These are phyloP conservation scores for Catharus fuscescens DNA, from an alignment of 2,113 vertebrate genomes.

Conservation along the genomic window DNA sequence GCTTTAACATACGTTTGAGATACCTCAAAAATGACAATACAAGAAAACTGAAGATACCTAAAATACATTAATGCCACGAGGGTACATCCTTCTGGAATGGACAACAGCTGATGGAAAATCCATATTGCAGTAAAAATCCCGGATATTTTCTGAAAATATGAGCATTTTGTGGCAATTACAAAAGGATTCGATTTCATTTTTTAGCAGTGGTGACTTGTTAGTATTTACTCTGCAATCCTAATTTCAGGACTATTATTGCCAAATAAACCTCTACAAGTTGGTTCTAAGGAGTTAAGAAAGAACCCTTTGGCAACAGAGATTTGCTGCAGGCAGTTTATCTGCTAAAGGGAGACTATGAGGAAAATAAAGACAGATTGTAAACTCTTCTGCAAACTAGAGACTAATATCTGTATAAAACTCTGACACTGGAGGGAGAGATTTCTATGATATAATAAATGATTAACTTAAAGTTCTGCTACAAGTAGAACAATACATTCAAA, in stretches of 20 bases:
- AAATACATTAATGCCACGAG: conserved; percentile 72
- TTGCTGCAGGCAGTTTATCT: conserved; percentile 32
- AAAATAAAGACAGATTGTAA: conserved; percentile 58
- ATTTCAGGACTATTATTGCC: conserved; percentile 26
- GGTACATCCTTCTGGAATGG: conserved; percentile 73
- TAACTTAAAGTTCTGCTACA: conserved; percentile 75
- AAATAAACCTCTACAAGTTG: background rate
- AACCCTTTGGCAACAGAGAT: conserved; percentile 61
- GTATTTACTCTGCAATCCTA: conserved; percentile 40
- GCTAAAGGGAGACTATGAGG: conserved; percentile 49
- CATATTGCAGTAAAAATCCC: background rate
- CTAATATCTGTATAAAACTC: conserved; percentile 71
- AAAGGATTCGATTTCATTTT: background rate
- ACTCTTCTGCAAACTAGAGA: conserved; percentile 68
- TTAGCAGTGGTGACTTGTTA: conserved; percentile 44
- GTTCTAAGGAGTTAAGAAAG: conserved; percentile 12
- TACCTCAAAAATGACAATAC: conserved; percentile 69
- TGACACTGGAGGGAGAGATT: conserved; percentile 52
- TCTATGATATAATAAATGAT: conserved; percentile 69
- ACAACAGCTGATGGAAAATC: conserved; percentile 51
- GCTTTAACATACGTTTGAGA: conserved; percentile 76
- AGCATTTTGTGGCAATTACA: conserved; percentile 11
- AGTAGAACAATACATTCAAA: conserved; percentile 79
- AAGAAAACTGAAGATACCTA: conserved; percentile 64
- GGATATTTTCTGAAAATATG: background rate